Evolutionary conservation across 2,113 vertebrate genomes (phyloP).

Genomic region (Mystacornis crossleyi): DNA sequence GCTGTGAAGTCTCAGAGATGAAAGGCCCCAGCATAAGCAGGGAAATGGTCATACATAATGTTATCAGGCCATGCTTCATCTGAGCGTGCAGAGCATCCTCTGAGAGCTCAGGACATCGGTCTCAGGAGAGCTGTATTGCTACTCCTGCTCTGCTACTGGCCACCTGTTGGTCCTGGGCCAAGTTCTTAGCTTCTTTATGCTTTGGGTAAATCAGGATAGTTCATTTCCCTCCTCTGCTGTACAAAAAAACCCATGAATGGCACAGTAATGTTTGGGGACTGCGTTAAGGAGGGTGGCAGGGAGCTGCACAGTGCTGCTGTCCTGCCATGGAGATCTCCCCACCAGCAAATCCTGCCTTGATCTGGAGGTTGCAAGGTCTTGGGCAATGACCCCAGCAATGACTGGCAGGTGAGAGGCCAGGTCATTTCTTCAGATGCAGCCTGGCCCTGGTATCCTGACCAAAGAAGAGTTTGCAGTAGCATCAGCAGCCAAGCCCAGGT

Average conservation of each 20-base stretch:
- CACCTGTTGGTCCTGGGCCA: background rate
- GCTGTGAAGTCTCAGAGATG: background rate
- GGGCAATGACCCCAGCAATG: accelerated
- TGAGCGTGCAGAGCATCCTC: background rate
- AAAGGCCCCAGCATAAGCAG: background rate
- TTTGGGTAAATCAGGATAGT: background rate
- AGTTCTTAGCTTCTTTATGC: background rate
- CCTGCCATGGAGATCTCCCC: background rate
- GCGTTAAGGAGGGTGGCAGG: background rate
- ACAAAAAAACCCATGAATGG: background rate
- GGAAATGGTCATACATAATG: background rate
- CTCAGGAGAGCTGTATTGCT: background rate
- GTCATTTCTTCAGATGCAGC: background rate
- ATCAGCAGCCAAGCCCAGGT: background rate
- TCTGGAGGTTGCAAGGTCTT: background rate
- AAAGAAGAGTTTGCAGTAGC: background rate
- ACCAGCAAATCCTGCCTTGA: background rate
- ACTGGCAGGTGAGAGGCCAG: background rate
- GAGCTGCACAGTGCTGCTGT: background rate
- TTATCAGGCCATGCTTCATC: background rate
- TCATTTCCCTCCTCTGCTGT: background rate
- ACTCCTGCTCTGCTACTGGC: background rate
- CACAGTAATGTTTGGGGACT: background rate
- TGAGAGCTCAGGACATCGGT: background rate
- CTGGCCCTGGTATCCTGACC: accelerated